phyloP scores from a whole-genome alignment of 2,113 vertebrate genomes.

The Colinus virginianus region DNA sequence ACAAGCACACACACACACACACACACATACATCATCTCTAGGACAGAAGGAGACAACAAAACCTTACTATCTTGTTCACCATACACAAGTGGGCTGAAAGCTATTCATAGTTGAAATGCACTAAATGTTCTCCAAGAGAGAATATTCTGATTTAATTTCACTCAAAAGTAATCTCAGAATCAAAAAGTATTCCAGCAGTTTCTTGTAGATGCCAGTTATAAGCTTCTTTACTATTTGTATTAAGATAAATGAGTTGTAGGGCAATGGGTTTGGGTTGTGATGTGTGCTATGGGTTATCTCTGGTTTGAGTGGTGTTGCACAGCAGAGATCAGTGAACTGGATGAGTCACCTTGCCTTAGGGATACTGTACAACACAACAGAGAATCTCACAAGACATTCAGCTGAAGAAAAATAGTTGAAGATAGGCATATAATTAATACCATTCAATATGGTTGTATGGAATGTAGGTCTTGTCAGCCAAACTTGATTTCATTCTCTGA shows the following conservation, averaged over 20 bases:
- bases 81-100: neutral
- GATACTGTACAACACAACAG: neutral
- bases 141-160: neutral
- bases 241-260: neutral
- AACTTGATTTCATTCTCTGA: slow-evolving; percentile 38
- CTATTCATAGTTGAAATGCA: neutral
- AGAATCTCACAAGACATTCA: neutral
- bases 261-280: fast-evolving
- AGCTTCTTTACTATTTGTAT: neutral
- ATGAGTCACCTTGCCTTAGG: neutral
- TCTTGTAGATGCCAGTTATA: neutral
- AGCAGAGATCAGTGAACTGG: neutral
- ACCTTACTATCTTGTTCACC: neutral
- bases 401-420: neutral
- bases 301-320: neutral
- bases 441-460: neutral
- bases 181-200: neutral
- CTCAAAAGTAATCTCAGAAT: neutral
- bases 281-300: fast-evolving
- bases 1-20: no score
- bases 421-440: slow-evolving; percentile 28
- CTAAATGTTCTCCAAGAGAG: neutral
- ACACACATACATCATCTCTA: no score
- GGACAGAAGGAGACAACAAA: neutral
- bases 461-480: slow-evolving; percentile 36